These are phyloP conservation scores for Andrena praecox DNA, from an alignment of 2,888 invertebrate species.

Conservation along the genomic window DNA sequence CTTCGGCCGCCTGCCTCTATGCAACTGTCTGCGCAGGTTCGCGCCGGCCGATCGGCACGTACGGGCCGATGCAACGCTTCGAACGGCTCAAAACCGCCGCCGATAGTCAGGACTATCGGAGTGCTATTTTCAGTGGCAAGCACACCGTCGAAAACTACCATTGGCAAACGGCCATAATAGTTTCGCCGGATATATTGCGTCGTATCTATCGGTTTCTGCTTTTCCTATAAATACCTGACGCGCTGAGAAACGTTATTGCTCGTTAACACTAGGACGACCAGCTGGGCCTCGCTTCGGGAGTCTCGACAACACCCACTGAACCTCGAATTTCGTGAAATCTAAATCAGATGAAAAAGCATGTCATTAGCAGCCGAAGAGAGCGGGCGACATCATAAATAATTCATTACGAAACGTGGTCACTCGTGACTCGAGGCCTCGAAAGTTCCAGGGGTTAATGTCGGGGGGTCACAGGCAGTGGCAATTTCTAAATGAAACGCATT, in stretches of 20 bases:
- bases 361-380: too few relatives aligned
- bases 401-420: too few relatives aligned
- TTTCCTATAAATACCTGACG: background rate
- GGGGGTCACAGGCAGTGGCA: background rate
- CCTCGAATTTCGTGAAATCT: too few relatives aligned
- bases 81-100: constrained; percentile 7
- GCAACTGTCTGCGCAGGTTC: constrained; percentile 27
- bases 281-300: background rate
- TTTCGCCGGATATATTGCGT: constrained; percentile 16
- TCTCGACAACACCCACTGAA: too few relatives aligned
- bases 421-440: too few relatives aligned
- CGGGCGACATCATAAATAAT: too few relatives aligned
- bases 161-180: constrained; percentile 45
- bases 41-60: background rate
- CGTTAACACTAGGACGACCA: background rate
- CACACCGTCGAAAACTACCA: constrained; percentile 48
- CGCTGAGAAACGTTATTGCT: background rate
- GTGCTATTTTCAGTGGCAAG: constrained; percentile 42
- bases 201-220: constrained; percentile 7
- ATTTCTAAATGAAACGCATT: background rate
- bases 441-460: too few relatives aligned
- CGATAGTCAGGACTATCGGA: constrained; percentile 9
- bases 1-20: constrained; percentile 32
- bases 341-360: too few relatives aligned
- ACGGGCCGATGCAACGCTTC: background rate